These are phyloP conservation scores for Aptenodytes forsteri DNA, from an alignment of 2,113 vertebrate genomes.

Conservation along the genomic window DNA sequence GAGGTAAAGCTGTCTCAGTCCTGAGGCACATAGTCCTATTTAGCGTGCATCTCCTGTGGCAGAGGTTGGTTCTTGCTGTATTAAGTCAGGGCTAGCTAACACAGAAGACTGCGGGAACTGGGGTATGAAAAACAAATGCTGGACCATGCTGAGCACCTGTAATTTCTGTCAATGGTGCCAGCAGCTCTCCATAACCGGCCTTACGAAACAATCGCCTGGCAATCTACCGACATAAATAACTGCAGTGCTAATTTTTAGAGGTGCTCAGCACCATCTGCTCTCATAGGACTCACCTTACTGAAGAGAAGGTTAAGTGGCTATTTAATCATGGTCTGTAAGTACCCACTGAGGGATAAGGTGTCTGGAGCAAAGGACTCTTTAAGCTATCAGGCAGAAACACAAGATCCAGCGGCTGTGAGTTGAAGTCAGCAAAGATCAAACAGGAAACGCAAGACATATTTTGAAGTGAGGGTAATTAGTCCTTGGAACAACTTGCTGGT, in stretches of 20 bases:
- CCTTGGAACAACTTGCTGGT: not conserved
- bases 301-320: constrained; percentile 62
- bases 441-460: not conserved
- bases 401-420: not conserved
- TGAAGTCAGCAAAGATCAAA: constrained; percentile 35
- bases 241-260: constrained; percentile 31
- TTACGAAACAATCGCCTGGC: not conserved
- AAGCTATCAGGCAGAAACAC: not conserved
- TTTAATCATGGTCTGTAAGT: constrained; percentile 62
- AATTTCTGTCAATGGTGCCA: not conserved
- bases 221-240: constrained; percentile 4
- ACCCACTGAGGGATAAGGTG: constrained; percentile 52
- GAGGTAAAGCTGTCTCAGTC: not conserved
- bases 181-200: not conserved
- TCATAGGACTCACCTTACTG: constrained; percentile 20
- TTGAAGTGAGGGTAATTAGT: constrained; percentile 21
- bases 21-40: not conserved
- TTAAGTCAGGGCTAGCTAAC: not conserved
- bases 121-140: not conserved
- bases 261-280: constrained; percentile 61
- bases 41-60: rapidly evolving
- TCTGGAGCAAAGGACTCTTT: constrained; percentile 10
- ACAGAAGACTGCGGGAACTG: rapidly evolving
- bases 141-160: not conserved
- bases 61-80: not conserved